A percentile compares a stretch with the other conserved stretches of the same genome.
Evolutionary conservation across 1,140 invertebrate species (phyloP).

Genomic region (Drosophila navojoa): DNA sequence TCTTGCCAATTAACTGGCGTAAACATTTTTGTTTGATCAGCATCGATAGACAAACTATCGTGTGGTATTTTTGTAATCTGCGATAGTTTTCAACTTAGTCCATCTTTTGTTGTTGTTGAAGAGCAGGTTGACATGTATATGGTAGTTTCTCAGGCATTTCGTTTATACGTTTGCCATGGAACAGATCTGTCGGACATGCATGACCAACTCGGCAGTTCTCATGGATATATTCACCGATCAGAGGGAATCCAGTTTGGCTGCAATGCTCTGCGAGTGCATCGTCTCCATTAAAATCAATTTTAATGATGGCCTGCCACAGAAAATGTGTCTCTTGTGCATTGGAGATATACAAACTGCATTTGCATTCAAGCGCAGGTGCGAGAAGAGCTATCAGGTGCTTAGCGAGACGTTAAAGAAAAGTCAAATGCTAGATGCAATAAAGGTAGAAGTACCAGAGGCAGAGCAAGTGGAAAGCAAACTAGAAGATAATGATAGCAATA

Average conservation of each 20-base stretch:
- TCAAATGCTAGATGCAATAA: background rate
- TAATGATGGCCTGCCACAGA: conserved; percentile 21
- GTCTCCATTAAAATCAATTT: conserved; percentile 6
- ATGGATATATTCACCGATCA: conserved; percentile 38
- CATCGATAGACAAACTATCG: conserved; percentile 1
- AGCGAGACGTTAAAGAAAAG: background rate
- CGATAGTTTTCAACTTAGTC: conserved; percentile 12
- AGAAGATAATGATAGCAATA: background rate
- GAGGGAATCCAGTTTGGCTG: conserved; percentile 5
- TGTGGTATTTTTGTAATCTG: no score
- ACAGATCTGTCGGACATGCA: conserved; percentile 28
- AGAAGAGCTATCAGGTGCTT: conserved; percentile 17
- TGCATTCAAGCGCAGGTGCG: conserved; percentile 26
- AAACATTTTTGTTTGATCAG: no score
- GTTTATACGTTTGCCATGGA: conserved; percentile 7
- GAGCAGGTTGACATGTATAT: background rate
- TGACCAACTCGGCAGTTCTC: conserved; percentile 18
- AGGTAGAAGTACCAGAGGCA: background rate
- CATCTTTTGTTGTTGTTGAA: conserved; percentile 30
- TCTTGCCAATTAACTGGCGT: no score
- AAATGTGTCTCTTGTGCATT: conserved; percentile 29
- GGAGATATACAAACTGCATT: conserved; percentile 25
- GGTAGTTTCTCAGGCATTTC: background rate
- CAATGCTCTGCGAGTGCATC: conserved; percentile 26
- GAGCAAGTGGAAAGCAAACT: background rate